These are phyloP conservation scores for Siniperca undulata DNA, from an alignment of 2,797 vertebrate genomes.

Conservation along the genomic window DNA sequence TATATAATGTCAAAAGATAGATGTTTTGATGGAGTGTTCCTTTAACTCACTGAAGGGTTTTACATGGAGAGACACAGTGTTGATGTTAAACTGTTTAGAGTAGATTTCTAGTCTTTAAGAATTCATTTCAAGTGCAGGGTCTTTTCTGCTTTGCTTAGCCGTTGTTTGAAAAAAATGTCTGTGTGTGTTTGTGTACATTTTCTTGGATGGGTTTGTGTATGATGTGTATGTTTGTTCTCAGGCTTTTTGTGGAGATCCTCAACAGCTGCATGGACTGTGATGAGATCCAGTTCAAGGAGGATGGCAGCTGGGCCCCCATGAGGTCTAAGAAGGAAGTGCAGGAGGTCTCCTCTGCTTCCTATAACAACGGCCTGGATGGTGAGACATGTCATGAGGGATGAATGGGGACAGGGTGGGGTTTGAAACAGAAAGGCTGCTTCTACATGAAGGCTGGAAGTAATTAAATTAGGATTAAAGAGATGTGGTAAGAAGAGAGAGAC, in stretches of 20 bases:
- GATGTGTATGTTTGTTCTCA: conserved; percentile 68
- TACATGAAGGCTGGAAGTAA: conserved; percentile 24
- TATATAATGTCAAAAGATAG: background rate
- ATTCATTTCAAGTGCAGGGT: background rate
- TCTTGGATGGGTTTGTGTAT: background rate
- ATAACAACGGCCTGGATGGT: conserved; percentile 94
- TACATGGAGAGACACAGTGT: background rate
- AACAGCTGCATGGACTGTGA: conserved; percentile 97
- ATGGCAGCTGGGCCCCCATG: conserved; percentile 98
- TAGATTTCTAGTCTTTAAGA: conserved; percentile 1
- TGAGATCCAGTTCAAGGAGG: conserved; percentile 98
- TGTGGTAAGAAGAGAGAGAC: conserved; percentile 1
- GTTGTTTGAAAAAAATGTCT: conserved; percentile 20
- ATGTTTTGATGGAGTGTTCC: background rate
- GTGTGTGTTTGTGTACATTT: conserved; percentile 22
- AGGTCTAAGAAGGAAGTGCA: conserved; percentile 96
- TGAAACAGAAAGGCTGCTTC: conserved; percentile 3
- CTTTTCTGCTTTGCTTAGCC: background rate
- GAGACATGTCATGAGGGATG: conserved; percentile 45
- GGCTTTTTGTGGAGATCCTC: conserved; percentile 98
- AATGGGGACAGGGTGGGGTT: background rate
- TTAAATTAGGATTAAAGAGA: conserved; percentile 38
- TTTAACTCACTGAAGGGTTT: background rate
- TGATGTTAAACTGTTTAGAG: conserved; percentile 4
- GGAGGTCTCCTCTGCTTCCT: conserved; percentile 88